These are phyloP conservation scores for Beroe ovata DNA, from an alignment of 37 sponge, comb jelly and placozoan species.

Conservation along the genomic window DNA sequence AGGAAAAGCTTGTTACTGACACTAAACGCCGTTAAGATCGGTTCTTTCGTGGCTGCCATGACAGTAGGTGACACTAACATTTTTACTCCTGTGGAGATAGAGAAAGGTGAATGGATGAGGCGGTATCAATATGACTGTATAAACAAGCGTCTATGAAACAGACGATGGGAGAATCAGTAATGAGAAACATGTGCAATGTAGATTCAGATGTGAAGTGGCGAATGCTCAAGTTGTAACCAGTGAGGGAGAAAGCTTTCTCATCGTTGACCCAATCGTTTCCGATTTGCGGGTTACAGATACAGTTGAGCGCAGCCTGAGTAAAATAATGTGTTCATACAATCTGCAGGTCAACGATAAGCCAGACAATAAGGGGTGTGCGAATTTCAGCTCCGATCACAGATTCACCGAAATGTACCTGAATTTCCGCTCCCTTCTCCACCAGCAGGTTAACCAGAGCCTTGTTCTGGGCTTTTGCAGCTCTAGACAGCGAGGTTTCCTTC, in stretches of 20 bases:
- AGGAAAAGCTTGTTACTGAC: conserved; percentile 58
- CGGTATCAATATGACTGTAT: neutral
- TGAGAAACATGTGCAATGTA: neutral
- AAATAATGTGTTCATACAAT: neutral
- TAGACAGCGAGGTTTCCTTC: conserved; percentile 23
- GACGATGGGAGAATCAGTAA: neutral
- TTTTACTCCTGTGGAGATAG: conserved; percentile 8
- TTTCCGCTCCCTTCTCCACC: conserved; percentile 62
- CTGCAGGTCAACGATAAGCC: neutral
- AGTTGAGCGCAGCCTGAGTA: conserved; percentile 36
- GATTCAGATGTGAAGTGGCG: neutral
- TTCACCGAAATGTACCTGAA: conserved; percentile 31
- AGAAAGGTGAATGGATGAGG: neutral
- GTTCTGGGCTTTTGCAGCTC: conserved; percentile 56
- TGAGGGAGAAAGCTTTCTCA: conserved; percentile 52
- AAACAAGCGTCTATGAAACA: neutral
- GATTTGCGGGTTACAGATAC: conserved; percentile 62
- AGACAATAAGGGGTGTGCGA: no score
- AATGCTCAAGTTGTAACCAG: neutral
- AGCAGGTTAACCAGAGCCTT: conserved; percentile 14
- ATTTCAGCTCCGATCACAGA: no score
- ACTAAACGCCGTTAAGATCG: conserved; percentile 49
- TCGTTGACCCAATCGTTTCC: conserved; percentile 66
- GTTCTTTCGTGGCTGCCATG: conserved; percentile 51
- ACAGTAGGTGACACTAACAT: conserved; percentile 54